A percentile compares a stretch with the other conserved stretches of the same genome.
Conservation (phyloP, 2,797 vertebrate species). For the Eleutherodactylus coqui region DNA sequence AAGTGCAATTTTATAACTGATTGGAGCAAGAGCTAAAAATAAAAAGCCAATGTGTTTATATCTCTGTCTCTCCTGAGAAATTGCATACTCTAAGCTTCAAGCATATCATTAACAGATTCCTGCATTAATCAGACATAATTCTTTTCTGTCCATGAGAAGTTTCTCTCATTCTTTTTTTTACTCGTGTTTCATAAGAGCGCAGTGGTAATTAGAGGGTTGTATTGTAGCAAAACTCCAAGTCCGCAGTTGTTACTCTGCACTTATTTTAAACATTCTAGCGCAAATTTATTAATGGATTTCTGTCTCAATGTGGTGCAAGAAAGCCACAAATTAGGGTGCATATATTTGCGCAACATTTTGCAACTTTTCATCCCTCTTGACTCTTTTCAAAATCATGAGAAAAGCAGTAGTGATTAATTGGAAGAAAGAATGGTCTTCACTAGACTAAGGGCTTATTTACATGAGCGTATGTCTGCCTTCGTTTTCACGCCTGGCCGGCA, state of each 20-base stretch:
- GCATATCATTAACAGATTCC: slow-evolving; percentile 57
- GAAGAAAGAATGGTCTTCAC: too few relatives aligned
- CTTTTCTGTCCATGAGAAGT: slow-evolving; percentile 41
- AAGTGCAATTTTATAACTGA: slow-evolving; percentile 56
- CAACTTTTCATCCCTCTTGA: too few relatives aligned
- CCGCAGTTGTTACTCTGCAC: neutral
- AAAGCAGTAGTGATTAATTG: too few relatives aligned
- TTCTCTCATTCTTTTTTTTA: slow-evolving; percentile 8
- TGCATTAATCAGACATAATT: slow-evolving; percentile 62
- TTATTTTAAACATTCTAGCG: neutral
- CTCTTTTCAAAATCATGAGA: too few relatives aligned
- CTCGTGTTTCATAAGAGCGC: slow-evolving; percentile 25
- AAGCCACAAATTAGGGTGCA: too few relatives aligned
- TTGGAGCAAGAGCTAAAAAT: slow-evolving; percentile 60
- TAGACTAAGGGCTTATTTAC: too few relatives aligned
- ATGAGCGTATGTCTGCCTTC: too few relatives aligned
- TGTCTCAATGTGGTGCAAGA: too few relatives aligned
- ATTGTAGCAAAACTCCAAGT: neutral
- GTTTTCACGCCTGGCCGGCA: too few relatives aligned
- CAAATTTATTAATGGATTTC: too few relatives aligned
- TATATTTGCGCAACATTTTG: too few relatives aligned
- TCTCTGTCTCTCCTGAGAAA: slow-evolving; percentile 59
- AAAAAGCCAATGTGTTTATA: slow-evolving; percentile 58
- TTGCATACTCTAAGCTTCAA: slow-evolving; percentile 58
- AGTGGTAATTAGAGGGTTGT: slow-evolving; percentile 39